Conservation (phyloP, 2,113 vertebrate species). For the Gallinago jamesoni region DNA sequence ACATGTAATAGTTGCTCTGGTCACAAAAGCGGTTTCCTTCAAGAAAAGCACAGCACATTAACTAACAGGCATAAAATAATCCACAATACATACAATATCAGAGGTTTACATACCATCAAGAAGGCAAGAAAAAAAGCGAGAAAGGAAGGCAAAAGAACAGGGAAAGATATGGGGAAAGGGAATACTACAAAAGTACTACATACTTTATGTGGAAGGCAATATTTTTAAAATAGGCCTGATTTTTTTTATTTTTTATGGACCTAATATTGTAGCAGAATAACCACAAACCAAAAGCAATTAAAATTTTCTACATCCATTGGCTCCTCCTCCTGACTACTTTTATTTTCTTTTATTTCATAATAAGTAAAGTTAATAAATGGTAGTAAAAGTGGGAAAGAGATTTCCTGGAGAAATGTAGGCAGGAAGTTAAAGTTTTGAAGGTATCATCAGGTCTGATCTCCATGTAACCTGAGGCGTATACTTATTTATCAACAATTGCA, state of each 20-base stretch:
- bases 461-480: slow-evolving; percentile 64
- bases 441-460: slow-evolving; percentile 57
- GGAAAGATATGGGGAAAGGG: slow-evolving; percentile 24
- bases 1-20: slow-evolving; percentile 36
- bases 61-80: slow-evolving; percentile 58
- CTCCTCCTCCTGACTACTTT: neutral
- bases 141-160: slow-evolving; percentile 37
- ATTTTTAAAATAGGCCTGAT: neutral
- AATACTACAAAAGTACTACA: neutral
- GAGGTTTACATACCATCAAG: slow-evolving; percentile 58
- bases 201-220: neutral
- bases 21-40: slow-evolving; percentile 14
- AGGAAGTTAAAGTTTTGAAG: slow-evolving; percentile 41
- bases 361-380: neutral
- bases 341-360: neutral
- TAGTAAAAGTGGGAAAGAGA: slow-evolving; percentile 5
- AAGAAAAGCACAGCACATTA: slow-evolving; percentile 57
- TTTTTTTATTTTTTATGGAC: neutral
- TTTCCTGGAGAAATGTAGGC: slow-evolving; percentile 6
- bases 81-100: slow-evolving; percentile 52
- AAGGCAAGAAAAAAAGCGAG: neutral
- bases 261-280: slow-evolving; percentile 7
- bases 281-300: neutral
- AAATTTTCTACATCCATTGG: neutral
- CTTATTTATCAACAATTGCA: slow-evolving; percentile 61